Conservation (phyloP, 2,113 vertebrate genomes). For the Rynchops niger region DNA sequence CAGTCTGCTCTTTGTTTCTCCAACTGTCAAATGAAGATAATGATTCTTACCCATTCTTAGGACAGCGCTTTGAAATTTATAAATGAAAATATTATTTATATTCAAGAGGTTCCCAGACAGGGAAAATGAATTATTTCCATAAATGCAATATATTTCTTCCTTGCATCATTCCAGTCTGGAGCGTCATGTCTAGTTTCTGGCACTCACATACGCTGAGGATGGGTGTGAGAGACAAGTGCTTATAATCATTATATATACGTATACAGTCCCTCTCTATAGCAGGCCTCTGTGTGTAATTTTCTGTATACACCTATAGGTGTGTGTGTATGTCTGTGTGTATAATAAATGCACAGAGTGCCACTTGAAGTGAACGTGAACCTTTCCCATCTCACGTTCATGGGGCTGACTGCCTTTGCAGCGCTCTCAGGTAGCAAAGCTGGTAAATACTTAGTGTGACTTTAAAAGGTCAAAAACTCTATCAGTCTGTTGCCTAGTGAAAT, state of each 20-base stretch:
- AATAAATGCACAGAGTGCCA: background rate
- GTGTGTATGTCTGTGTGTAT: background rate
- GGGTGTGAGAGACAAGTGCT: background rate
- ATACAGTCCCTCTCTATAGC: background rate
- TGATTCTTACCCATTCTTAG: conserved; percentile 56
- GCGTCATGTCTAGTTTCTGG: background rate
- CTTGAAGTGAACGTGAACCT: background rate
- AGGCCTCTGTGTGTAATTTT: background rate
- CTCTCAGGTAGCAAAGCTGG: background rate
- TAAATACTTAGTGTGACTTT: background rate
- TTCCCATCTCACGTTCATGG: background rate
- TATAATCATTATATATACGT: background rate
- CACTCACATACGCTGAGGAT: background rate
- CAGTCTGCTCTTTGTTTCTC: conserved; percentile 57
- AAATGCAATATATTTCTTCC: conserved; percentile 30
- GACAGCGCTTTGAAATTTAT: conserved; percentile 47
- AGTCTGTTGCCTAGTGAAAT: background rate
- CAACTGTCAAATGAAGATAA: conserved; percentile 59
- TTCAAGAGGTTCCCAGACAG: conserved; percentile 46
- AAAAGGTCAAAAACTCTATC: background rate
- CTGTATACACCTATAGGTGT: background rate
- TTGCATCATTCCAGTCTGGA: conserved; percentile 18
- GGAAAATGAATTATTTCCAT: conserved; percentile 54
- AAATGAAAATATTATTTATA: conserved; percentile 63
- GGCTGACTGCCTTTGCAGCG: background rate